Percentiles rank a stretch among this genome's conserved stretches.
Evolutionary conservation across 2,113 vertebrate species (phyloP).

Genomic region (Tylochromis polylepis): DNA sequence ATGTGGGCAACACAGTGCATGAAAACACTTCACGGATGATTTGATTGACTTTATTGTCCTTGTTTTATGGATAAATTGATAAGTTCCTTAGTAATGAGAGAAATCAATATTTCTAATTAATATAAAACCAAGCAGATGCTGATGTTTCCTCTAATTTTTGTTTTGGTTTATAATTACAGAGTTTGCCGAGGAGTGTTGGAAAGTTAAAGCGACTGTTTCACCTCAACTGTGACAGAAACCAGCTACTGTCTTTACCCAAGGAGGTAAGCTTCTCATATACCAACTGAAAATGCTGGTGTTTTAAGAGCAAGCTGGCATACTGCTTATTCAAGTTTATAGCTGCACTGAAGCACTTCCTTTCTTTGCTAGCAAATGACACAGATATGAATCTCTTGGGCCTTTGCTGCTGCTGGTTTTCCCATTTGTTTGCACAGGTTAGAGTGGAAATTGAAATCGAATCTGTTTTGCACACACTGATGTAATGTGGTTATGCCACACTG

Average conservation of each 20-base stretch:
- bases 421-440: background rate
- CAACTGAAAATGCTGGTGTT: background rate
- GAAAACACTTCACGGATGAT: background rate
- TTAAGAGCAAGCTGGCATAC: background rate
- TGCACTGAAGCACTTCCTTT: background rate
- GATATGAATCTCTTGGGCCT: background rate
- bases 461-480: background rate
- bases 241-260: conserved; percentile 87
- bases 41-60: background rate
- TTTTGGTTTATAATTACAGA: conserved; percentile 53
- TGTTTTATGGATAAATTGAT: background rate
- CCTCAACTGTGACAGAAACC: conserved; percentile 96
- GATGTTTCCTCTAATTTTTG: background rate
- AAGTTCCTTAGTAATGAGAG: background rate
- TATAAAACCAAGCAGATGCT: background rate
- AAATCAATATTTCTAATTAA: background rate
- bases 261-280: conserved; percentile 75
- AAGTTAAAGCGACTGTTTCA: conserved; percentile 93
- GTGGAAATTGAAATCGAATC: background rate
- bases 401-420: background rate
- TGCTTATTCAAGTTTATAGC: background rate
- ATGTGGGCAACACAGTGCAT: background rate
- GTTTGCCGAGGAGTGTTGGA: conserved; percentile 90
- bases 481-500: background rate
- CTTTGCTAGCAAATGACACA: background rate